Base-by-base conservation (phyloP, 2,113 vertebrate species). In the Coregonus clupeaformis region DNA sequence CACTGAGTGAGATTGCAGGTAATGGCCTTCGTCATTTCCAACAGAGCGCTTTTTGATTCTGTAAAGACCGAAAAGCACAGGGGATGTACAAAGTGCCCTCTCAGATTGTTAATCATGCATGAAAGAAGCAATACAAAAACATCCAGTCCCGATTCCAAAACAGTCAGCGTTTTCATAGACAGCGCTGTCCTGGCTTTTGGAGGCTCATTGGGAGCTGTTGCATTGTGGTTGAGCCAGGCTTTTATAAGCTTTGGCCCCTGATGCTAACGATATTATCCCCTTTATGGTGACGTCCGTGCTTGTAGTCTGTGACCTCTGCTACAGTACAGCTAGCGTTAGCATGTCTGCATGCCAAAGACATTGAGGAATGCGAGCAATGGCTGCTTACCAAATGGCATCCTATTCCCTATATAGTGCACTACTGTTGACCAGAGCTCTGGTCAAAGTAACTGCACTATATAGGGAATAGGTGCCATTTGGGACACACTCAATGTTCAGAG, bases 231-330 rank as follows among this genome's bases (percentile, higher is more conserved):
- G 72, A 73, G 80, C 84, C 86, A 87, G 81, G 78, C 68, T 84
- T 89, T 84, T 85, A 80, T 75, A 82, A 86, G 84, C 75, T 68
- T 68, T 87, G 75, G 80, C 70, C 62, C 29, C 77, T 74, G 9
- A 47, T 29, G 68, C 60, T 74, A 81, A 83, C 80, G 73, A 78
- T 79, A 29, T 76, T 16, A 82, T 89, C 84, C 77, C 77, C 75
- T 88, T 88, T 82, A 88, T 74, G 70, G 81, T 71, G 27, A 77
- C 84, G 77, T 20, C 47, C 16, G 47, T 52, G 45, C 45, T 49
- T 77, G 42, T 81, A 80, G 55, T 72, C 80, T 77, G 78, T 79
- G 79, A 84, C 77, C 81, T 72, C 79, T 68, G 70, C 67, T 81
- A 73, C 14, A 72, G 66, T 82, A 42, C 36, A 42, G 36, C 36